Conservation (phyloP, 2,797 vertebrate genomes). For the Dendrocincla tyrannina region DNA sequence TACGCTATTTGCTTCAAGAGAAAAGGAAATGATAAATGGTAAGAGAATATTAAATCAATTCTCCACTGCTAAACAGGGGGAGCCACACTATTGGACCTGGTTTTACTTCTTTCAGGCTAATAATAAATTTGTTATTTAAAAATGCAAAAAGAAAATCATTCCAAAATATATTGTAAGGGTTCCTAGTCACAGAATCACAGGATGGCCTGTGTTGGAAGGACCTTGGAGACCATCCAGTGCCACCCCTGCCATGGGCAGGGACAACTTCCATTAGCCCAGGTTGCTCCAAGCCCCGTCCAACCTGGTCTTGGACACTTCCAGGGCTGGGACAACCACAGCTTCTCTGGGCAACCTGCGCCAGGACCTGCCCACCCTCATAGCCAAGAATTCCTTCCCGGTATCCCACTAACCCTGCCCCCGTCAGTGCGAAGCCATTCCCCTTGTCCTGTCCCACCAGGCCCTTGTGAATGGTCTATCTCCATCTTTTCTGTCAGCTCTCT, state of each 20-base stretch:
- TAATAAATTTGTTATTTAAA: background rate
- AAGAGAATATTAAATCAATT: background rate
- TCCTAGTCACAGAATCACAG: background rate
- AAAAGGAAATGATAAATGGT: background rate
- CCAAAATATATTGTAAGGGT: background rate
- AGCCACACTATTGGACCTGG: rapidly evolving
- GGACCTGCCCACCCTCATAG: background rate
- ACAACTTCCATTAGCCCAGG: background rate
- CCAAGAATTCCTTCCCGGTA: rapidly evolving
- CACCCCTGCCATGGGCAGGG: background rate
- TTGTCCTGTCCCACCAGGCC: background rate
- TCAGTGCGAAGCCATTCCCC: background rate
- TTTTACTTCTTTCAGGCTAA: background rate
- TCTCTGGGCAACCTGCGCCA: background rate
- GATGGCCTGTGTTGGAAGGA: background rate
- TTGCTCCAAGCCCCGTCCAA: background rate
- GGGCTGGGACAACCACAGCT: background rate
- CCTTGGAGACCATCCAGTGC: background rate
- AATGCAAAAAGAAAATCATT: background rate
- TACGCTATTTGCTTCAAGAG: background rate
- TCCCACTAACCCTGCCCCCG: rapidly evolving
- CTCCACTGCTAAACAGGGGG: background rate
- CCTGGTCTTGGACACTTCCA: background rate
- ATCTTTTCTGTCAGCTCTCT: background rate
- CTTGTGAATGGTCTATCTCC: background rate